Conservation (phyloP, 2,888 invertebrate species). For the Frankliniella intonsa region DNA sequence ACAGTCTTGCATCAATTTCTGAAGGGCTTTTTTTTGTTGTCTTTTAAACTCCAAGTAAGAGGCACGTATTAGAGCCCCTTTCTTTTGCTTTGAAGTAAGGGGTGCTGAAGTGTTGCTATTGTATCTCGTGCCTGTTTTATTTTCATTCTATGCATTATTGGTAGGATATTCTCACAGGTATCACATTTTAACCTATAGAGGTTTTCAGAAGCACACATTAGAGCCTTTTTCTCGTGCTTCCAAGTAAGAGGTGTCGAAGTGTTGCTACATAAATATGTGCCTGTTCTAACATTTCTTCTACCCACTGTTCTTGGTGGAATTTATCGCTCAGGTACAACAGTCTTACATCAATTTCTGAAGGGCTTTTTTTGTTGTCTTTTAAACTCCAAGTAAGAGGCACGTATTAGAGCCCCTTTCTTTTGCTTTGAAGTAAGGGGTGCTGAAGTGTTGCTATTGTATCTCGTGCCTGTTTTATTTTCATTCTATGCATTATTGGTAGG, state of each 20-base stretch:
- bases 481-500: not conserved
- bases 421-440: not conserved
- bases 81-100: not conserved
- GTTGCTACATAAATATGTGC: not conserved
- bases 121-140: not conserved
- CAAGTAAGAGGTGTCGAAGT: constrained; percentile 7
- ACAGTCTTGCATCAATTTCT: too few species aligned
- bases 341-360: too few species aligned
- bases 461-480: not conserved
- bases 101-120: constrained; percentile 4
- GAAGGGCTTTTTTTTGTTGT: too few species aligned
- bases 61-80: not conserved
- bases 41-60: too few species aligned
- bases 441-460: constrained; percentile 5
- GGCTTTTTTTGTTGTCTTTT: too few species aligned
- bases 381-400: too few species aligned
- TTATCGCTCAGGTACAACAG: too few species aligned
- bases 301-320: too few species aligned
- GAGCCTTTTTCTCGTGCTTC: not conserved
- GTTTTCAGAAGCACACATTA: not conserved
- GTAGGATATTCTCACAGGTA: not conserved
- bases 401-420: not conserved
- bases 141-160: not conserved
- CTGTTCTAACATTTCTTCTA: too few species aligned
- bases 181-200: not conserved